phyloP scores from a whole-genome alignment of 2,888 invertebrate genomes.

The Diaperis boleti region DNA sequence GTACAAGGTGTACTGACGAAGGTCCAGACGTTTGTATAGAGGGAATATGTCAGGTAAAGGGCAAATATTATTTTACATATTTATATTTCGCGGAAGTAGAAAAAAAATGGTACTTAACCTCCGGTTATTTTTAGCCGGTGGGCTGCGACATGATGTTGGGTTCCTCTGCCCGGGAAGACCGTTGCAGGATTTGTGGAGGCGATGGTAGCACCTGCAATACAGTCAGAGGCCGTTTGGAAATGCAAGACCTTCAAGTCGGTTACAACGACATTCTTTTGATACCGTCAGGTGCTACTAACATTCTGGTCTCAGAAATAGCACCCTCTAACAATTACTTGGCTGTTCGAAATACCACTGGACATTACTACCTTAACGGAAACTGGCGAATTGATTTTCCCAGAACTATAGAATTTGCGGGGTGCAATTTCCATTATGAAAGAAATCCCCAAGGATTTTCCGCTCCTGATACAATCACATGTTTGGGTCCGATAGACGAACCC shows the following conservation, averaged over 20 bases:
- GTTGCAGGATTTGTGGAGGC: slow-evolving; percentile 93
- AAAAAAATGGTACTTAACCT: neutral
- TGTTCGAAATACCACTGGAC: slow-evolving; percentile 82
- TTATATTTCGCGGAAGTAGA: too few species aligned
- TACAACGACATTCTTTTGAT: slow-evolving; percentile 93
- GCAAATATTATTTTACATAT: neutral
- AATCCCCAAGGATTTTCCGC: slow-evolving; percentile 84
- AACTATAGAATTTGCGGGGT: slow-evolving; percentile 82
- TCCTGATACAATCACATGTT: slow-evolving; percentile 84
- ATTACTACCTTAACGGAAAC: slow-evolving; percentile 94
- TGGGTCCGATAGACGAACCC: slow-evolving; percentile 92
- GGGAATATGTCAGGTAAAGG: slow-evolving; percentile 87
- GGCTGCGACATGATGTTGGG: slow-evolving; percentile 97
- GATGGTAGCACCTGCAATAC: slow-evolving; percentile 91
- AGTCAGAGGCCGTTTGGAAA: slow-evolving; percentile 76
- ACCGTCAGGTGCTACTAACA: slow-evolving; percentile 93
- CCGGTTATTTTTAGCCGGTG: slow-evolving; percentile 75
- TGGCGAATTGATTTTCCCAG: slow-evolving; percentile 94
- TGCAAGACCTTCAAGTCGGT: slow-evolving; percentile 81
- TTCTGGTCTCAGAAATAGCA: slow-evolving; percentile 80
- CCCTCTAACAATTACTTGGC: slow-evolving; percentile 95
- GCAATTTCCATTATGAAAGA: slow-evolving; percentile 89
- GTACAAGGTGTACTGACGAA: slow-evolving; percentile 86
- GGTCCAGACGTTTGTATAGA: slow-evolving; percentile 93
- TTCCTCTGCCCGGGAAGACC: slow-evolving; percentile 87